phyloP scores from a whole-genome alignment of 2,888 invertebrate genomes.

The Drosophila seclusa region DNA sequence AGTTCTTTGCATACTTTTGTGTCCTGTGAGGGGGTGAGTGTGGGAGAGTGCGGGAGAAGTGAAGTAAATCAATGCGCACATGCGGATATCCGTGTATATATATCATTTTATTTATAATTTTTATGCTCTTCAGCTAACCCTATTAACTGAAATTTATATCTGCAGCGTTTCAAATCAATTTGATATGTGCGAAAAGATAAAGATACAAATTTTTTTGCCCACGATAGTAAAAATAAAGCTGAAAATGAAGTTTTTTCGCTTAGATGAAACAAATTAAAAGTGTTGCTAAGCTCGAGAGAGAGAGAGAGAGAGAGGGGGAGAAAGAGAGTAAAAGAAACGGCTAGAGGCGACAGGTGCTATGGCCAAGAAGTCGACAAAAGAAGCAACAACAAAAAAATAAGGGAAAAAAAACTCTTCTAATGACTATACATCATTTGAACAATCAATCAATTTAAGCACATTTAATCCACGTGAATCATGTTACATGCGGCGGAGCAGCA shows the following conservation, averaged over 20 bases:
- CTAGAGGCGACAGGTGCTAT: slow-evolving; percentile 36
- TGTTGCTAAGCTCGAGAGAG: slow-evolving; percentile 10
- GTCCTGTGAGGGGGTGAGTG: not conserved
- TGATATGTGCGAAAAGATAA: slow-evolving; percentile 31
- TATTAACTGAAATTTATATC: slow-evolving; percentile 13
- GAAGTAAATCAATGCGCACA: slow-evolving; percentile 58
- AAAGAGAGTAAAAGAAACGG: not conserved
- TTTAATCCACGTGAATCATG: slow-evolving; percentile 81
- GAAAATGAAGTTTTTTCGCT: slow-evolving; percentile 59
- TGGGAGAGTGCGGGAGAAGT: not conserved
- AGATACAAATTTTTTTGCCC: not conserved
- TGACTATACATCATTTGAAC: slow-evolving; percentile 82
- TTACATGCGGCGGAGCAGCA: slow-evolving; percentile 58
- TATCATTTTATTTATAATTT: slow-evolving; percentile 59
- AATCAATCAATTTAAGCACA: slow-evolving; percentile 83
- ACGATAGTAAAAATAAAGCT: slow-evolving; percentile 7
- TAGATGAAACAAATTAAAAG: slow-evolving; percentile 77
- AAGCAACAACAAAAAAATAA: slow-evolving; percentile 5
- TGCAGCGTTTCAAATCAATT: slow-evolving; percentile 55
- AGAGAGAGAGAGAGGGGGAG: not conserved
- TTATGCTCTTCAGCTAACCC: slow-evolving; percentile 10
- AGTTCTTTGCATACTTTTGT: slow-evolving; percentile 57
- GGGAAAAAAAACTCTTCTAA: slow-evolving; percentile 50
- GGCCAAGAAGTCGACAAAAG: slow-evolving; percentile 22
- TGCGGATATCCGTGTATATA: slow-evolving; percentile 70